Percentiles rank a stretch among this genome's conserved stretches.
These are phyloP conservation scores for Monomorium pharaonis DNA, from an alignment of 1,140 invertebrate species.

Conservation along the genomic window DNA sequence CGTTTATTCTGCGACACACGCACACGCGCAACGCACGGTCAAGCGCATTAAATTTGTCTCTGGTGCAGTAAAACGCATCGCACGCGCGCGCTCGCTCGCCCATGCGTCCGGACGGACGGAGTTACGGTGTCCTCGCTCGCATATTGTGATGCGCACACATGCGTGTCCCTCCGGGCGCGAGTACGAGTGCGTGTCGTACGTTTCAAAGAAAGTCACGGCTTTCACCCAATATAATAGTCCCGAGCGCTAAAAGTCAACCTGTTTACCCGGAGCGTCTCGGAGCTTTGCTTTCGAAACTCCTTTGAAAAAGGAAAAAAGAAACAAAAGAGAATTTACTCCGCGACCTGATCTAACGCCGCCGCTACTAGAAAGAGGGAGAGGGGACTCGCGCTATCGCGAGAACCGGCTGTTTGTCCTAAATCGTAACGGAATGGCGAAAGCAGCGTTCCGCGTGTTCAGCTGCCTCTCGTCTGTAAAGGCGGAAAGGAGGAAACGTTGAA, in stretches of 20 bases:
- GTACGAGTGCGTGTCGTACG: conserved; percentile 27
- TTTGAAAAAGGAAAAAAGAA: too few species aligned
- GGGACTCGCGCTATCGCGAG: neutral
- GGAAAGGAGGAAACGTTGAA: neutral
- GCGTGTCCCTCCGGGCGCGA: conserved; percentile 12
- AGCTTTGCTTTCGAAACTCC: conserved; percentile 18
- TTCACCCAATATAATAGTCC: conserved; percentile 63
- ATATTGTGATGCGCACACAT: neutral
- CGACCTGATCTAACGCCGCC: neutral
- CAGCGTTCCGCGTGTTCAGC: neutral
- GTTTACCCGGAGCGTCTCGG: neutral
- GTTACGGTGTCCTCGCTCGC: neutral
- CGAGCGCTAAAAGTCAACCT: conserved; percentile 24
- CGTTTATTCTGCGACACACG: conserved; percentile 76
- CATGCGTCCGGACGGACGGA: neutral
- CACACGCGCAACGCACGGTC: neutral
- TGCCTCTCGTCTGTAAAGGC: too few species aligned
- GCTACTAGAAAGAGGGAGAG: neutral
- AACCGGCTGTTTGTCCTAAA: conserved; percentile 7
- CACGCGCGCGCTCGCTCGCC: neutral
- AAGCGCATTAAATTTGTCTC: neutral
- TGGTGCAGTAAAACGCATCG: conserved; percentile 21
- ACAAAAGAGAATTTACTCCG: neutral
- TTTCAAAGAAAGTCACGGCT: conserved; percentile 70
- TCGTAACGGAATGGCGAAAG: conserved; percentile 24